Conservation (phyloP, 2,797 vertebrate genomes). For the Gorsachius magnificus region DNA sequence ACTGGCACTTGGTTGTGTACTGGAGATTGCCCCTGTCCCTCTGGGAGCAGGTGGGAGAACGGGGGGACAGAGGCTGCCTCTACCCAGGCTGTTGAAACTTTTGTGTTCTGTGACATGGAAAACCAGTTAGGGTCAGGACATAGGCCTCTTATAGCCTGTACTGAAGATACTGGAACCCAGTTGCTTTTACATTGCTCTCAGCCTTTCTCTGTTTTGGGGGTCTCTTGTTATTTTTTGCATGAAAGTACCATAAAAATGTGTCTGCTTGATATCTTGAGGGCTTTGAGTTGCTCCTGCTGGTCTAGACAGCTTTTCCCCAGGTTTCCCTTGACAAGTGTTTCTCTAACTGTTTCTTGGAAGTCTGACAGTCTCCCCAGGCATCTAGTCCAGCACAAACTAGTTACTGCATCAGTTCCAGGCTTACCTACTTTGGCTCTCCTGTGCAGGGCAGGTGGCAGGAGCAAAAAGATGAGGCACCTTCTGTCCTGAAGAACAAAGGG, state of each 20-base stretch:
- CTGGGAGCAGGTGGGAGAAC: not conserved
- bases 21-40: not conserved
- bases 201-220: not conserved
- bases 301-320: not conserved
- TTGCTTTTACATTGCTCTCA: not conserved
- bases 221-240: not conserved
- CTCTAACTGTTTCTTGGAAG: not conserved
- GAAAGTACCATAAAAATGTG: not conserved
- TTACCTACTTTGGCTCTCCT: not conserved
- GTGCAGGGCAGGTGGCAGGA: not conserved
- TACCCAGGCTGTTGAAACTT: not conserved
- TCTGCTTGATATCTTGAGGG: not conserved
- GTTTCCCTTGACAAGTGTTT: not conserved
- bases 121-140: not conserved
- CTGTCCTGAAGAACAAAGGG: not conserved
- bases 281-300: not conserved
- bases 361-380: not conserved
- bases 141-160: no score
- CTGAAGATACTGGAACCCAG: not conserved
- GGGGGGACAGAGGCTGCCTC: not conserved
- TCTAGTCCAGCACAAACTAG: no score
- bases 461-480: not conserved
- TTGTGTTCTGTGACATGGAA: not conserved
- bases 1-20: not conserved
- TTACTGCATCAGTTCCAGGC: not conserved